Conservation (phyloP, 2,888 invertebrate genomes). For the Monoplex corrugatus region DNA sequence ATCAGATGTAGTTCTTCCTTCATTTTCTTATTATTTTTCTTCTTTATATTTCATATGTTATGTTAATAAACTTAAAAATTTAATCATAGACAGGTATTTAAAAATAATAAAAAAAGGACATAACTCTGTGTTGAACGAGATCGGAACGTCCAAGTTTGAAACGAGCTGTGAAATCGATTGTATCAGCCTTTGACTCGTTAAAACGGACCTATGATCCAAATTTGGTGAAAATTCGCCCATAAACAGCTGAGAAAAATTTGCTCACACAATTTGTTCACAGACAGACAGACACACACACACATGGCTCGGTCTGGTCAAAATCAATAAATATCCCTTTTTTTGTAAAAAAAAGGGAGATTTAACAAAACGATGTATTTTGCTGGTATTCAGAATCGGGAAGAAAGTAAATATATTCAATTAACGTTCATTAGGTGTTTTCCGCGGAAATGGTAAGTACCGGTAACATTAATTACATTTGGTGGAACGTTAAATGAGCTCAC, state of each 20-base stretch:
- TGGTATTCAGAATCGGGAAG: too few relatives aligned
- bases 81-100: constrained; percentile 1
- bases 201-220: too few relatives aligned
- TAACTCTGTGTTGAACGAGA: not conserved
- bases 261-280: too few relatives aligned
- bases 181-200: constrained; percentile 1
- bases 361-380: too few relatives aligned
- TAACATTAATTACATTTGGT: constrained; percentile 1
- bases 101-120: not conserved
- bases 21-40: constrained; percentile 5
- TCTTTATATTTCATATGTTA: not conserved
- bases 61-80: constrained; percentile 5
- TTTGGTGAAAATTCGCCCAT: too few relatives aligned
- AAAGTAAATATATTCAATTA: too few relatives aligned
- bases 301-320: too few relatives aligned
- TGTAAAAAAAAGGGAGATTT: too few relatives aligned
- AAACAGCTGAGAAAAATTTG: too few relatives aligned
- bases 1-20: not conserved
- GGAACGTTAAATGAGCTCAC: not conserved
- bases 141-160: constrained; percentile 13
- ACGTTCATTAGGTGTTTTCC: not conserved
- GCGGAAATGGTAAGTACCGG: not conserved
- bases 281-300: too few relatives aligned
- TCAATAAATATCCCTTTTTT: too few relatives aligned
- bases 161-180: not conserved